Percentiles rank a stretch among this genome's conserved stretches.
Conservation (phyloP, 2,888 invertebrate genomes). For the Gastracanthus pulcherrimus region DNA sequence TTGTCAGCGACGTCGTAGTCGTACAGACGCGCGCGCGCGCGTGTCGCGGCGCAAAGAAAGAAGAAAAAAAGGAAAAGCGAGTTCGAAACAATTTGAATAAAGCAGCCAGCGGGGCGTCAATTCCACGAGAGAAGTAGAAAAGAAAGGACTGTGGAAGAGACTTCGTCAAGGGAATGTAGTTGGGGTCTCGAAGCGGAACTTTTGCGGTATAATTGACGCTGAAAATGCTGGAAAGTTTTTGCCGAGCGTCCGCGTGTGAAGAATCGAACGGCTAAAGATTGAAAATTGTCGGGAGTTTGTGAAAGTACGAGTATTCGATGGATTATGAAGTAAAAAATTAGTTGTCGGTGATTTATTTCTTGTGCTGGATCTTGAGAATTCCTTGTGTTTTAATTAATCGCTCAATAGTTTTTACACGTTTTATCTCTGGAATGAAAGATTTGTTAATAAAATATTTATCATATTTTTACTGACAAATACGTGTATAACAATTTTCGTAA, state of each 20-base stretch:
- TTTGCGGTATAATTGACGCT: neutral
- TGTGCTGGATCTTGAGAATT: too few species aligned
- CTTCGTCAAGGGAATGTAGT: neutral
- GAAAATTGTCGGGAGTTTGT: neutral
- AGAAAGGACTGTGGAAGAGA: neutral
- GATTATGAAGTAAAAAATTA: neutral
- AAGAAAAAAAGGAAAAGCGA: neutral
- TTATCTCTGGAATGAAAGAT: too few species aligned
- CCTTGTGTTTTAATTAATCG: too few species aligned
- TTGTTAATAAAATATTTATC: too few species aligned
- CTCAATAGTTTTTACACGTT: too few species aligned
- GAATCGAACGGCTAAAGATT: neutral
- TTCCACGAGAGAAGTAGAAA: neutral
- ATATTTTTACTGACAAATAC: too few species aligned
- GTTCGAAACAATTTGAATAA: conserved; percentile 2
- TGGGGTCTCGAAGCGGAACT: neutral
- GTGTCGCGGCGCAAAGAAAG: neutral
- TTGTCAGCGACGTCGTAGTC: neutral
- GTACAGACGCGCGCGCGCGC: too few species aligned
- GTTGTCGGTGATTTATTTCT: too few species aligned
- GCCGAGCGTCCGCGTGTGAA: neutral
- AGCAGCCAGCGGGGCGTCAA: neutral
- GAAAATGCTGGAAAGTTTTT: neutral
- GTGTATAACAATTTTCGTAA: too few species aligned
- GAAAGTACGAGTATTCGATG: neutral